phyloP scores from a whole-genome alignment of 35 echinoderm and acorn worm genomes.

The Ophioderma brevispina region DNA sequence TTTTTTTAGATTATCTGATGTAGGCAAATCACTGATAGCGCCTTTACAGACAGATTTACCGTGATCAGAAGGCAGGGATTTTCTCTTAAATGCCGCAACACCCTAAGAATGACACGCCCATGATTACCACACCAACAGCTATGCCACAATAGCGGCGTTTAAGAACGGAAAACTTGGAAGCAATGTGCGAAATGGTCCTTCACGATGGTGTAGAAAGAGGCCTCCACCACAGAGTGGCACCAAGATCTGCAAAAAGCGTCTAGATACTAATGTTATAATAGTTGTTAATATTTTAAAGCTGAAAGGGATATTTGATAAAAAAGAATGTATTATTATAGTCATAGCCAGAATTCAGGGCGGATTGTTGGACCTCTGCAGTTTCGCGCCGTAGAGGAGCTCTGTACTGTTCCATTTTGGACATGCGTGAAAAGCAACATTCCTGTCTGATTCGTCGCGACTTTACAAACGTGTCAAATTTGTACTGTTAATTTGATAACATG shows the following conservation, averaged over 20 bases:
- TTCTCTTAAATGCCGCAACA: constrained; percentile 79
- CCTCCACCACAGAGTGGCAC: constrained; percentile 57
- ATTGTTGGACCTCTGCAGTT: neutral
- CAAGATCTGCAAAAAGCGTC: constrained; percentile 60
- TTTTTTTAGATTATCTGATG: no score
- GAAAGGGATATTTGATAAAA: neutral
- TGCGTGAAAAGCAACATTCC: no score
- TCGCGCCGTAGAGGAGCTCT: no score
- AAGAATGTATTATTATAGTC: neutral
- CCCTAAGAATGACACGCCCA: constrained; percentile 75
- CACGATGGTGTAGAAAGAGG: constrained; percentile 56
- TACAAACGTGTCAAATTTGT: no score
- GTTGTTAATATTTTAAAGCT: neutral
- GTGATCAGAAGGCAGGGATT: constrained; percentile 68
- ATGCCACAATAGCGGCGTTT: constrained; percentile 80
- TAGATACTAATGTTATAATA: neutral
- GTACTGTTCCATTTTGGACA: neutral
- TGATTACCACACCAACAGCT: constrained; percentile 64
- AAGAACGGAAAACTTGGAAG: constrained; percentile 72
- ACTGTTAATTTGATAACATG: no score
- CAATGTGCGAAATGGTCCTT: constrained; percentile 57
- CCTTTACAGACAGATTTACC: constrained; percentile 50
- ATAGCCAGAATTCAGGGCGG: neutral
- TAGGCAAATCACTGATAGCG: no score
- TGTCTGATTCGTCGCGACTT: no score